Conservation (phyloP, 23 tunicate genomes). For the Corella eumyota region DNA sequence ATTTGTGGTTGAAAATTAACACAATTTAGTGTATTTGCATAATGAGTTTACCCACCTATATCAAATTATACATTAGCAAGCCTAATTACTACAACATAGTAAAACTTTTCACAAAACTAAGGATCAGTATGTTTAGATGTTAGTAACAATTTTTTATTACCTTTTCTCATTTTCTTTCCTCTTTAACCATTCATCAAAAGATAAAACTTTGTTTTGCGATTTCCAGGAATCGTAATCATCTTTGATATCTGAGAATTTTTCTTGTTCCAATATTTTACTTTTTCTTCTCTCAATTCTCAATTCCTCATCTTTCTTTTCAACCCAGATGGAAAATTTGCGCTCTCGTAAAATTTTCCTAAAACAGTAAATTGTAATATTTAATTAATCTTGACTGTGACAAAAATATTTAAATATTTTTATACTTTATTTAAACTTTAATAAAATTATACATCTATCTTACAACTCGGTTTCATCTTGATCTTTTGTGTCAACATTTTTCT, state of each 20-base stretch:
- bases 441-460: slow-evolving; percentile 1
- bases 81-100: too few species aligned
- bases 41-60: too few species aligned
- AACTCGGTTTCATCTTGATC: slow-evolving; percentile 4
- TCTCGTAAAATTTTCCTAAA: slow-evolving; percentile 22
- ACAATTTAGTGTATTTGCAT: background rate
- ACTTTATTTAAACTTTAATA: too few species aligned
- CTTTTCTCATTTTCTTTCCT: slow-evolving; percentile 32
- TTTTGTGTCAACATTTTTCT: background rate
- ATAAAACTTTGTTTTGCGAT: slow-evolving; percentile 38
- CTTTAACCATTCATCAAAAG: slow-evolving; percentile 67
- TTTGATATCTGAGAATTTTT: slow-evolving; percentile 9
- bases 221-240: slow-evolving; percentile 34
- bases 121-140: background rate
- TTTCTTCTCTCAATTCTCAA: slow-evolving; percentile 28
- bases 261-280: slow-evolving; percentile 5
- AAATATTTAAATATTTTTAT: too few species aligned
- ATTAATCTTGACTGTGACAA: too few species aligned
- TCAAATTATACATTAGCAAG: too few species aligned
- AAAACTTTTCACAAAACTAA: background rate
- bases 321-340: slow-evolving; percentile 41
- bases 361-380: too few species aligned
- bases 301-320: slow-evolving; percentile 31
- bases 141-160: slow-evolving; percentile 8
- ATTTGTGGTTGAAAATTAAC: background rate